Evolutionary conservation across 2,888 invertebrate species (phyloP).

Genomic region (Nephrotoma guestfalica): DNA sequence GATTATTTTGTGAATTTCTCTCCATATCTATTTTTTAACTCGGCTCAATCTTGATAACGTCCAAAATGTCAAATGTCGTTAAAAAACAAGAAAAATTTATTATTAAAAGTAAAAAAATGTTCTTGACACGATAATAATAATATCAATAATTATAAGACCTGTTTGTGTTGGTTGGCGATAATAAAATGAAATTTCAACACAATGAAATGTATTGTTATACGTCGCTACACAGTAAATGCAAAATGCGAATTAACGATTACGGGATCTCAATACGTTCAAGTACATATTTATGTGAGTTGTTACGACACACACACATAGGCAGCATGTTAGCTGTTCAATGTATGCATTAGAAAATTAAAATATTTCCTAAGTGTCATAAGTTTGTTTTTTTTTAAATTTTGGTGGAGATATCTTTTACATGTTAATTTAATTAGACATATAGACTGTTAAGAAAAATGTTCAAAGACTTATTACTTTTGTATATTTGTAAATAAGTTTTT

Average conservation of each 20-base stretch:
- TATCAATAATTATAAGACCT: not conserved
- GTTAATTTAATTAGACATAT: not conserved
- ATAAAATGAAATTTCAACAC: not conserved
- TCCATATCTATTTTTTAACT: not conserved
- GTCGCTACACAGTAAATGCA: not conserved
- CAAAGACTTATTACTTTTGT: not conserved
- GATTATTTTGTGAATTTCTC: not conserved
- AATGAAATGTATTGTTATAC: not conserved
- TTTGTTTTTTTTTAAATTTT: not conserved
- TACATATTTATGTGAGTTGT: not conserved
- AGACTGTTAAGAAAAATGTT: not conserved
- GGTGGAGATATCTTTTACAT: not conserved
- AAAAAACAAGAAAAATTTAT: not conserved
- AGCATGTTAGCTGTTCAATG: not conserved
- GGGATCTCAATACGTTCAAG: not conserved
- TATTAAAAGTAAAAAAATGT: not conserved
- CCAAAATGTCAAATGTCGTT: not conserved
- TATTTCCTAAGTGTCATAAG: not conserved
- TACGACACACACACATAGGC: not conserved
- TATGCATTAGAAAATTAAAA: not conserved
- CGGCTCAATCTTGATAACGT: not conserved
- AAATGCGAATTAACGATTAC: not conserved
- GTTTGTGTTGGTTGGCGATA: not conserved
- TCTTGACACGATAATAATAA: not conserved
- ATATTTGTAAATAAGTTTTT: not conserved